Evolutionary conservation across 1,140 invertebrate species (phyloP).

Genomic region (Bombus polaris): DNA sequence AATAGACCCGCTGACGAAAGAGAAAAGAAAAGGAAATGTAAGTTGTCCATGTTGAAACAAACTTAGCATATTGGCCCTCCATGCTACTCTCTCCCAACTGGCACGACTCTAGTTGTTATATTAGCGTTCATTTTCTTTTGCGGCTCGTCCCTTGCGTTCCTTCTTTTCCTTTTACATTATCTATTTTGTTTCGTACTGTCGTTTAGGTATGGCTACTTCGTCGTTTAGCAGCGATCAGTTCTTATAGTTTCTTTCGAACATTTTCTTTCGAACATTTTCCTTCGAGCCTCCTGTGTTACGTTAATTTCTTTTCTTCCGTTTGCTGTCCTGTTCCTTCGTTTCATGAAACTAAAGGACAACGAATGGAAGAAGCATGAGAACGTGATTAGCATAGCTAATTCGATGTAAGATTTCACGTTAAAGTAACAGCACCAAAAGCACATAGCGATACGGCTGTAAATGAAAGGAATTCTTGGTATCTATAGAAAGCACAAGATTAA

Average conservation of each 20-base stretch:
- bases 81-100: slow-evolving; percentile 82
- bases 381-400: slow-evolving; percentile 2
- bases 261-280: not conserved
- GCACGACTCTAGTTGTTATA: slow-evolving; percentile 79
- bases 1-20: slow-evolving; percentile 75
- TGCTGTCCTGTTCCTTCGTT: slow-evolving; percentile 26
- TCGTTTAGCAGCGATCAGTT: slow-evolving; percentile 50
- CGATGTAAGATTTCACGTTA: not conserved
- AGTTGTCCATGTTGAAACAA: slow-evolving; percentile 78
- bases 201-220: slow-evolving; percentile 54
- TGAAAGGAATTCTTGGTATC: not conserved
- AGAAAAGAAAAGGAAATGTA: slow-evolving; percentile 79
- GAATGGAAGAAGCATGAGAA: slow-evolving; percentile 15
- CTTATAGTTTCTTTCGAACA: slow-evolving; percentile 17
- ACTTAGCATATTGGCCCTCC: slow-evolving; percentile 77
- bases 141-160: slow-evolving; percentile 49
- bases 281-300: slow-evolving; percentile 11
- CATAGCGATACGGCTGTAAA: not conserved
- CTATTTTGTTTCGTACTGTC: not conserved
- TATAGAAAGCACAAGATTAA: not conserved
- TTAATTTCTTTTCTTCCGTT: not conserved
- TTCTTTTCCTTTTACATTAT: not conserved
- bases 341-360: slow-evolving; percentile 1
- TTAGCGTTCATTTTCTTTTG: slow-evolving; percentile 68
- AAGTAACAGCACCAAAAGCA: not conserved